phyloP scores from a whole-genome alignment of 2,888 invertebrate species.

The Metellina segmentata region DNA sequence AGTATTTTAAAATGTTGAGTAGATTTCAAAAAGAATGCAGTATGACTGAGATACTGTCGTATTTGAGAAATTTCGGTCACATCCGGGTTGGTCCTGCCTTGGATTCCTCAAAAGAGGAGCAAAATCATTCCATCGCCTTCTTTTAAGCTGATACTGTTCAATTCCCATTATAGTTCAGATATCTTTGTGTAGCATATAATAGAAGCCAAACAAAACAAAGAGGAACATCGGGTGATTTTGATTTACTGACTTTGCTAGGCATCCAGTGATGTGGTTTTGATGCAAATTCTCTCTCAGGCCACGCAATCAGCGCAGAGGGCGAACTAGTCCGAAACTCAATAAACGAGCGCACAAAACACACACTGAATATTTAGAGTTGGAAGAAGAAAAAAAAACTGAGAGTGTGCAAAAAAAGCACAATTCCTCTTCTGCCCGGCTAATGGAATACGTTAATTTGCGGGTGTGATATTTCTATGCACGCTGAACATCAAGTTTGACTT shows the following conservation, averaged over 20 bases:
- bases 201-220: slow-evolving; percentile 13
- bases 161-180: not conserved
- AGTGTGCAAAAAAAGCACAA: slow-evolving; percentile 14
- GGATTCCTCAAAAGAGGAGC: not conserved
- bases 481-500: slow-evolving; percentile 62
- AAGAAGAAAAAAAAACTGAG: too few relatives aligned
- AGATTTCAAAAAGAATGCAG: too few relatives aligned
- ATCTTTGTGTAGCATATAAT: not conserved
- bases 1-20: too few relatives aligned
- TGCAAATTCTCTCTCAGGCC: slow-evolving; percentile 40
- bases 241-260: slow-evolving; percentile 44
- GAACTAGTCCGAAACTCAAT: slow-evolving; percentile 42
- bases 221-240: slow-evolving; percentile 31
- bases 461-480: slow-evolving; percentile 64
- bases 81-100: not conserved
- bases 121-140: not conserved
- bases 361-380: slow-evolving; percentile 26
- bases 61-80: not conserved
- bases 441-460: slow-evolving; percentile 65
- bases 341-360: slow-evolving; percentile 56
- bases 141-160: not conserved
- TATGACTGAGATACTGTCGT: too few relatives aligned
- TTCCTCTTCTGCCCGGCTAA: slow-evolving; percentile 47
- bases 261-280: slow-evolving; percentile 53
- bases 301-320: slow-evolving; percentile 10